These are phyloP conservation scores for Dreissena polymorpha DNA, from an alignment of 1,140 invertebrate species.

Conservation along the genomic window DNA sequence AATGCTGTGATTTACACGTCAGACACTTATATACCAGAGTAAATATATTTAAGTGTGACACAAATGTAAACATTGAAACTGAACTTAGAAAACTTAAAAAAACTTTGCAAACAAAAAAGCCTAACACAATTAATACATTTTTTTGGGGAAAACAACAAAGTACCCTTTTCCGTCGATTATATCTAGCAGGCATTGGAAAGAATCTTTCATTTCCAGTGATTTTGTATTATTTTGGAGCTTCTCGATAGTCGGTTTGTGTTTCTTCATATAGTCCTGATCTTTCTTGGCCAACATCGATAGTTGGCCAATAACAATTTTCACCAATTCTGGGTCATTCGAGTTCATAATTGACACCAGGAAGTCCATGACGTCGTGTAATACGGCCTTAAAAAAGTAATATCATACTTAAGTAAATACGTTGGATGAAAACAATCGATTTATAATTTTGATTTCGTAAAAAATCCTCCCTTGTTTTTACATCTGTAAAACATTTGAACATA, in stretches of 20 bases:
- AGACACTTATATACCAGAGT: neutral
- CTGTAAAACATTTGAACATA: neutral
- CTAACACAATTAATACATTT: neutral
- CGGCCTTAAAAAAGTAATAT: neutral
- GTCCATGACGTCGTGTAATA: neutral
- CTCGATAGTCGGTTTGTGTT: conserved; percentile 1
- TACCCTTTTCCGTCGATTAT: conserved; percentile 30
- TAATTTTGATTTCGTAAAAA: neutral
- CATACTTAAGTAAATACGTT: neutral
- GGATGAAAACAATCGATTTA: neutral
- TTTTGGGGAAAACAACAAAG: neutral
- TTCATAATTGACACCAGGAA: neutral
- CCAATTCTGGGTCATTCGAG: neutral
- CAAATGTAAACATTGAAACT: neutral
- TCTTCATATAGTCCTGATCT: conserved; percentile 6
- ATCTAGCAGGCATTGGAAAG: neutral
- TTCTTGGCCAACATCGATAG: conserved; percentile 1
- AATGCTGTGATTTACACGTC: neutral
- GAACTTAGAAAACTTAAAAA: neutral
- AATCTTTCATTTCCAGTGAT: conserved; percentile 4
- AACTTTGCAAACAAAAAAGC: too few relatives aligned
- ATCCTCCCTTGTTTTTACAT: neutral
- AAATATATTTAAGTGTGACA: neutral
- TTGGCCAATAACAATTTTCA: neutral
- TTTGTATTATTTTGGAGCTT: neutral